These are phyloP conservation scores for Bombus balteatus DNA, from an alignment of 1,140 invertebrate species.

Conservation along the genomic window DNA sequence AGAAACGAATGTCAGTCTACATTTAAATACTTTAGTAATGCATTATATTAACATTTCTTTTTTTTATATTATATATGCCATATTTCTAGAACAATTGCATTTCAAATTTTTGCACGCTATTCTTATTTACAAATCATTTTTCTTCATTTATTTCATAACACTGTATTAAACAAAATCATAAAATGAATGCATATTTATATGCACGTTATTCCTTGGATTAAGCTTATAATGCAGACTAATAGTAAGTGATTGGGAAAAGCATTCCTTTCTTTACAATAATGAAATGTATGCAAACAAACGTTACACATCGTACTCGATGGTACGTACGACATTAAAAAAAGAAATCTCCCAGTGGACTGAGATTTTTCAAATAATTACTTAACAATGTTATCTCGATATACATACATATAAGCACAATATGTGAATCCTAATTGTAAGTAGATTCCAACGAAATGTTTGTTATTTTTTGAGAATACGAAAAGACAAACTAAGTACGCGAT, in stretches of 20 bases:
- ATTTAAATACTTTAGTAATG: constrained; percentile 59
- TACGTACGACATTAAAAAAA: constrained; percentile 20
- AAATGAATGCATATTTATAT: neutral
- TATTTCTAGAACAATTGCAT: constrained; percentile 36
- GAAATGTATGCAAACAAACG: constrained; percentile 9
- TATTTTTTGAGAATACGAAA: constrained; percentile 7
- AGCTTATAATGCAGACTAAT: neutral
- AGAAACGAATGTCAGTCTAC: constrained; percentile 54
- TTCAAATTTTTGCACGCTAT: constrained; percentile 20
- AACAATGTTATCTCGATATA: constrained; percentile 7
- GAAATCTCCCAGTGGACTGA: neutral
- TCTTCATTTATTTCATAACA: neutral
- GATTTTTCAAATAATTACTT: constrained; percentile 18
- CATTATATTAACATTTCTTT: constrained; percentile 59
- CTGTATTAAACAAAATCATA: neutral
- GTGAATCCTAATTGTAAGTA: constrained; percentile 19
- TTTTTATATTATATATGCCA: constrained; percentile 42
- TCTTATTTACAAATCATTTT: constrained; percentile 40
- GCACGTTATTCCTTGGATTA: neutral
- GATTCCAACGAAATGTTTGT: constrained; percentile 27
- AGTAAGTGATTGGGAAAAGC: constrained; percentile 14
- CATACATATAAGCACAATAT: constrained; percentile 18
- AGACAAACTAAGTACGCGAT: neutral
- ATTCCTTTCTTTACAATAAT: constrained; percentile 14
- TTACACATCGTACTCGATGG: neutral